Conservation (phyloP, 2,797 vertebrate species). For the Menidia menidia region DNA sequence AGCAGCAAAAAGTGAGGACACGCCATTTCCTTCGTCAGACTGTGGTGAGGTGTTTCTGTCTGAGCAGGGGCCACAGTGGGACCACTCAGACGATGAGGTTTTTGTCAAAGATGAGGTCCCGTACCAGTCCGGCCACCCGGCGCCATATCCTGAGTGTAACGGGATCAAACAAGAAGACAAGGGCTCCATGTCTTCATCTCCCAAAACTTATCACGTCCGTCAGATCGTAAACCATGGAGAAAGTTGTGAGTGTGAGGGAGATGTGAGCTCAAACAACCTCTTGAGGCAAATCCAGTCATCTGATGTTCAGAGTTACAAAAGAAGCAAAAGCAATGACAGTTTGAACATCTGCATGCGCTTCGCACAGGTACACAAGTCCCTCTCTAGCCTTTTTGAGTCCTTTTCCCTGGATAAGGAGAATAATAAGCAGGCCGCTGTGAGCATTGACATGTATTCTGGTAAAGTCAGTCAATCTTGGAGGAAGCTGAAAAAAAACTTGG, state of each 20-base stretch:
- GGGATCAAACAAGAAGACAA: slow-evolving; percentile 58
- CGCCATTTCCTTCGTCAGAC: slow-evolving; percentile 35
- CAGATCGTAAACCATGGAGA: slow-evolving; percentile 39
- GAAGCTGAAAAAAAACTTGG: slow-evolving; percentile 81
- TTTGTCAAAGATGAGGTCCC: slow-evolving; percentile 50
- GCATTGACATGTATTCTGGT: slow-evolving; percentile 71
- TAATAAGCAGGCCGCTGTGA: slow-evolving; percentile 32
- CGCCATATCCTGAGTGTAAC: slow-evolving; percentile 47
- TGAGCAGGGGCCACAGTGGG: slow-evolving; percentile 53
- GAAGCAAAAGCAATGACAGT: slow-evolving; percentile 82
- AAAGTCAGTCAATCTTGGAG: slow-evolving; percentile 82
- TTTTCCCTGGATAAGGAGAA: slow-evolving; percentile 82
- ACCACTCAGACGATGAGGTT: slow-evolving; percentile 78
- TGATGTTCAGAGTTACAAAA: slow-evolving; percentile 70
- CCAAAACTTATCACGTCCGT: slow-evolving; percentile 34
- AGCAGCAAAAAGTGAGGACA: slow-evolving; percentile 40
- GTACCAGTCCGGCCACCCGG: slow-evolving; percentile 65
- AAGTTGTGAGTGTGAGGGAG: slow-evolving; percentile 19
- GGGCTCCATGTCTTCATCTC: slow-evolving; percentile 28
- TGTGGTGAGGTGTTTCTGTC: slow-evolving; percentile 31
- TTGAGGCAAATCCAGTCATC: slow-evolving; percentile 57
- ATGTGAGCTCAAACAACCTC: slow-evolving; percentile 41
- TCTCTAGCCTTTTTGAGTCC: slow-evolving; percentile 90
- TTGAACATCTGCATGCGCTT: slow-evolving; percentile 85
- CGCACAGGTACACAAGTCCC: slow-evolving; percentile 88